Base-by-base conservation (phyloP, 2,888 invertebrate genomes). In the Polymixis lichenea region DNA sequence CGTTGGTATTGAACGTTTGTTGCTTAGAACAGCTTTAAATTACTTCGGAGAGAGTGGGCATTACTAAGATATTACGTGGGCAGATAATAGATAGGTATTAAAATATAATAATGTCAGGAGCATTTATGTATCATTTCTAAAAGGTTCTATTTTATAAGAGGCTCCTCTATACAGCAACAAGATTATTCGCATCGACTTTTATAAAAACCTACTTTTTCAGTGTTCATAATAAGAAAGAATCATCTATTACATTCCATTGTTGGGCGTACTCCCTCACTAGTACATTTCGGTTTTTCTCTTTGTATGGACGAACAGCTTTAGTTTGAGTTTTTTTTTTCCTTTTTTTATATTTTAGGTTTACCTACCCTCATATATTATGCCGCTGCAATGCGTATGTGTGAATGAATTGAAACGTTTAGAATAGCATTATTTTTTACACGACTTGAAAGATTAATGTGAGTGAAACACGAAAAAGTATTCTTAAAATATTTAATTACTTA, bases 221-320 rank as follows among this genome's bases (percentile, higher is more conserved):
- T 88, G 89, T 89, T 90, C 90, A 92, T 91, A 92, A 92, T 92
- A 91, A 90, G 87, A 88, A 86, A 85, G 90, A 91, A 92, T 92
- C 91, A 92, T 93, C 91, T 92, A 93, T 93, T 92, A 93, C 89
- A 89, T 83, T 86, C 92, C 89, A 90, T 93, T 93, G 92, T 93
- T 89, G 86, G 77, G 87, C 88, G 85, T 85, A 85, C 87, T 89
- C 86, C 75, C 80, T 77, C 79, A 82, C 68, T 84, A 84, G 87
- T 87, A 85, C 87, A 84, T 88, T 87, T 78, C 76, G 83, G 80
- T 87, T 86, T 87, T 84, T 89, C 88, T 90, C 87, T 89, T 89
- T 88, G 85, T 87, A 85, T 75, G 76, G 77, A 82, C 74, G 83
- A 87, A 85, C 78, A 85, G 83, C 82, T 84, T 83, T 85, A 77